Base-by-base conservation (phyloP, 2,888 invertebrate genomes). In the Lithophane socia region DNA sequence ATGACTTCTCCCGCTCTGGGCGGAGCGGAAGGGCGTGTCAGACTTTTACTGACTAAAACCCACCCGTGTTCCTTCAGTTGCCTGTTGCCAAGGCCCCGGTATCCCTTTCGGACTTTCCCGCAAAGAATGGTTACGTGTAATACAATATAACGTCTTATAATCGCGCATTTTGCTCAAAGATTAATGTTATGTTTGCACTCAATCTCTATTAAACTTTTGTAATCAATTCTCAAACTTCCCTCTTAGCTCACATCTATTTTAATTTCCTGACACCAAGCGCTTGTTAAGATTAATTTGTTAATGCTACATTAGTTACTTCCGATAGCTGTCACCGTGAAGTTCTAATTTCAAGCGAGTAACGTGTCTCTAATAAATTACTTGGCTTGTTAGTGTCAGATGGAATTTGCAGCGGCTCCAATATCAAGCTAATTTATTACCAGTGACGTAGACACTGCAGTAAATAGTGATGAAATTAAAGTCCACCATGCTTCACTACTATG, bases 361-460 rank as follows among this genome's bases (percentile, higher is more conserved):
- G 12, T 85, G 76, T 77, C 65, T 70, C 44, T 68, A 75, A 75
- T 84, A 77, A 75, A 81, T 84, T 78, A 77, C 37, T 63, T 58
- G 52, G 47, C 74, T 81, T 37, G 75, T 84, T 80, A 81, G 73
- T 76, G 85, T 82, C 82, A 58, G 10, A 64, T 69, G 56, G 44
- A 77, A 73, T 77, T 85, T 65, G 79, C 67, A 61, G 61, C 58
- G 18, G 52, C 61, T 68, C 68, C 63, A 68, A 68, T 79, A 69
- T 77, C 61, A 75, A 71, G 58, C n/a, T 80, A 76, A 76, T 83
- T 85, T 70, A 87, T 83, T 68, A 73, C 29, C 49, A 37, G 68
- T 86, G 77, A 78, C 75, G 84, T 77, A 67, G 75, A 64, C 24
- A 69, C 75, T 86, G 88, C 86, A 79, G 86, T 79, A 77, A 86